phyloP scores from a whole-genome alignment of 2,113 vertebrate species.

The Ranitomeya imitator region DNA sequence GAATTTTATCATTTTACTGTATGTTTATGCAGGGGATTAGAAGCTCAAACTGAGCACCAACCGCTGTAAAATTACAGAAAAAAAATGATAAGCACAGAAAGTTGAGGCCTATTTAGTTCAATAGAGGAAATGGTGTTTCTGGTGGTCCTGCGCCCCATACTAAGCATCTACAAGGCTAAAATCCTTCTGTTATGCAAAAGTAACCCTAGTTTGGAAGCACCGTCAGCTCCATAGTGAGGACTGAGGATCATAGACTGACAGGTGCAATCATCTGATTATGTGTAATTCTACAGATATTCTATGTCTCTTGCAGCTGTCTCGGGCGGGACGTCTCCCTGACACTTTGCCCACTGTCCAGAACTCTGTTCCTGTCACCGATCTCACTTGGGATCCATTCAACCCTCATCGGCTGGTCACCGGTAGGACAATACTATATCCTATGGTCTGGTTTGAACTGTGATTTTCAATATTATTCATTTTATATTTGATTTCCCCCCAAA shows the following conservation, averaged over 20 bases:
- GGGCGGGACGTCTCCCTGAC: constrained; percentile 84
- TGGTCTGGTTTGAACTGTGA: background rate
- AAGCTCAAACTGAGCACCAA: too few species aligned
- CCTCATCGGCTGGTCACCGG: constrained; percentile 80
- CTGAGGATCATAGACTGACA: background rate
- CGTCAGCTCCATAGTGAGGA: background rate
- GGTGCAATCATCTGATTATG: background rate
- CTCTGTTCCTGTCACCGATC: constrained; percentile 77
- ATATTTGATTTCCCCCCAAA: background rate
- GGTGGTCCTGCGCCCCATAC: too few species aligned
- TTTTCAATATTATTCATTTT: background rate
- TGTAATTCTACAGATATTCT: background rate
- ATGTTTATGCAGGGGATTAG: too few species aligned
- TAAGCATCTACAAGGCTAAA: background rate
- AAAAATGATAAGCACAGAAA: too few species aligned
- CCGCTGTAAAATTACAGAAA: too few species aligned
- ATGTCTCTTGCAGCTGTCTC: constrained; percentile 75
- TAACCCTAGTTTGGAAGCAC: background rate
- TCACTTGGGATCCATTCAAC: constrained; percentile 92
- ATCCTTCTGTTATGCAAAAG: too few species aligned
- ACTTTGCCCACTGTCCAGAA: constrained; percentile 90
- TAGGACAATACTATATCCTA: constrained; percentile 64
- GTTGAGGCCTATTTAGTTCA: too few species aligned
- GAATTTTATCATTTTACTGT: background rate
- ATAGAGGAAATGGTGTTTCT: too few species aligned